Base-by-base conservation (phyloP, 1,140 invertebrate genomes). In the Heliconius hewitsoni region DNA sequence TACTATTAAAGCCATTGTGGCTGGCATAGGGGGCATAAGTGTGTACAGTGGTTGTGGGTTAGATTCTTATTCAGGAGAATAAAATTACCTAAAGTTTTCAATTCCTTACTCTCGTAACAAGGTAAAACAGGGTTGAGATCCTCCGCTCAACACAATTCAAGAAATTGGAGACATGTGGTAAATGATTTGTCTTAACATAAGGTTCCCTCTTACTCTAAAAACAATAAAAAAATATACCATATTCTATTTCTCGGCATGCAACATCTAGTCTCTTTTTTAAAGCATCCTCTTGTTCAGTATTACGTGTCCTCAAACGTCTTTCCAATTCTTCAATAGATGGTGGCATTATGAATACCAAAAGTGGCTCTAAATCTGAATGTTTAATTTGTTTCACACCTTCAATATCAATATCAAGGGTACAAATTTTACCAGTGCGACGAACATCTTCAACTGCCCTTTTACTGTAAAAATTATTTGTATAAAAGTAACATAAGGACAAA, bases 321-420 rank as follows among this genome's bases (percentile, higher is more conserved):
- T 99, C 97, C 84, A 99, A 93, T 82, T 97, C 97, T 73, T 96
- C 95, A 70, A 99, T 90, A 30, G 96, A 97, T 16, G 99, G 99
- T 42, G 99, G 98, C 94, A 98, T 98, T n/a, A 99, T 96, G 91
- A 99, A 99, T 13, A 99, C 96, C 84, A 97, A 97, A 79, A 97
- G 91, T 2, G 98, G 97, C 93, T 99, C 96, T 16, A 99, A 94
- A 81, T 97, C 95, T 52, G 97, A 98, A 34, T 96, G 95, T 87
- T 98, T 98, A 3, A 99, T 97, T 86, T 94, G 93, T 85, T 98
- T 98, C 0, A 99, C 99, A 50, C 99, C 99, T 95, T 99, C 97
- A 42, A 98, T 96, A 82, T 99, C 99, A 86, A 99, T 98, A 89
- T 99, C 99, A 76, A 99, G 92, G 50, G 99, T 97, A 90, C 98